Percentiles rank a stretch among this genome's conserved stretches.
Evolutionary conservation across 2,888 invertebrate species (phyloP).

Genomic region (Scaptomyza polygonia): DNA sequence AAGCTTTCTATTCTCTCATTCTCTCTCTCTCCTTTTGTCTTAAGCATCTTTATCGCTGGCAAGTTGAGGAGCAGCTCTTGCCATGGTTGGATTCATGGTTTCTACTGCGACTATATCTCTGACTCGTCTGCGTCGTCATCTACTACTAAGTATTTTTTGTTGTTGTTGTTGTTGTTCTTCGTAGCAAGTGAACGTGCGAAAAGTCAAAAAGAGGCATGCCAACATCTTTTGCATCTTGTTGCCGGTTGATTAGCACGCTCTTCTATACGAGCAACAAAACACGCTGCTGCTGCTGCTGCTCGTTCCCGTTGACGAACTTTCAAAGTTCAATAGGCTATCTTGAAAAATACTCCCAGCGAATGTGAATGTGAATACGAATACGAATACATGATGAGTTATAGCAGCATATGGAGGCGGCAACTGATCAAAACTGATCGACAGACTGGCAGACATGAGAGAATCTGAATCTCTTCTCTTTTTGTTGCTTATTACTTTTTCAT

Average conservation of each 20-base stretch:
- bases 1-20: conserved; percentile 25
- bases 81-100: conserved; percentile 32
- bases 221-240: conserved; percentile 34
- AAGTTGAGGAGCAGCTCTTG: conserved; percentile 15
- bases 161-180: neutral
- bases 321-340: conserved; percentile 74
- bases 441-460: conserved; percentile 14
- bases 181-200: conserved; percentile 59
- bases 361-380: conserved; percentile 26
- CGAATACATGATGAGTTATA: neutral
- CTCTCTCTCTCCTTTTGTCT: neutral
- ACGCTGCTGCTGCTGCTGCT: no score
- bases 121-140: conserved; percentile 8
- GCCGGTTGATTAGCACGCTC: conserved; percentile 71
- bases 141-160: neutral
- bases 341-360: conserved; percentile 15
- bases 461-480: neutral
- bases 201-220: conserved; percentile 37
- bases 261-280: conserved; percentile 19
- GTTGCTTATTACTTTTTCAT: conserved; percentile 13
- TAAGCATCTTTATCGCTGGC: conserved; percentile 12
- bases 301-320: conserved; percentile 58
- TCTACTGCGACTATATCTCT: conserved; percentile 51
- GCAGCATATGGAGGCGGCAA: neutral
- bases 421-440: conserved; percentile 4